A percentile compares a stretch with the other conserved stretches of the same genome.
phyloP scores from a whole-genome alignment of 2,113 vertebrate species.

The Nothocercus julius region DNA sequence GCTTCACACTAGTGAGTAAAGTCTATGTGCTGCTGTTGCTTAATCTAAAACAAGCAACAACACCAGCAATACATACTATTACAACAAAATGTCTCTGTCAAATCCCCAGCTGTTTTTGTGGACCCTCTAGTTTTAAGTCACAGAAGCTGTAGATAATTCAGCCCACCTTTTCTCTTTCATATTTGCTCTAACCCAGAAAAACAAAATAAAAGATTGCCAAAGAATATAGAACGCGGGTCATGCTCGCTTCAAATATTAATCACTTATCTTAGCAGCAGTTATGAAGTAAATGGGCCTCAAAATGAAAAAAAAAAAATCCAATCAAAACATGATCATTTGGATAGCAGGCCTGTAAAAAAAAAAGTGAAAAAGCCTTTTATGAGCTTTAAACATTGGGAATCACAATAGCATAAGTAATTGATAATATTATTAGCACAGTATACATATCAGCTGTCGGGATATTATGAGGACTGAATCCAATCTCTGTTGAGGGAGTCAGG shows the following conservation, averaged over 20 bases:
- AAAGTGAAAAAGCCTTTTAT: conserved; percentile 61
- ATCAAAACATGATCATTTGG: neutral
- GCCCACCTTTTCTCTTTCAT: no score
- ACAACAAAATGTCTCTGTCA: neutral
- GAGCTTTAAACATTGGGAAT: conserved; percentile 59
- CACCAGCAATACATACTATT: neutral
- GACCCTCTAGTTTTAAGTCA: neutral
- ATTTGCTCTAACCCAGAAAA: neutral
- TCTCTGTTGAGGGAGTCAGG: conserved; percentile 95
- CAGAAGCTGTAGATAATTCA: neutral
- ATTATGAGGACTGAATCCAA: conserved; percentile 96
- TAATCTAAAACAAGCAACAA: neutral
- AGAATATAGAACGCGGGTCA: neutral
- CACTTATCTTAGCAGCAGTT: neutral
- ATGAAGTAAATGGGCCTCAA: neutral
- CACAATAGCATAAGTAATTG: conserved; percentile 86
- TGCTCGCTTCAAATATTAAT: neutral
- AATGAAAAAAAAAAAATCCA: neutral
- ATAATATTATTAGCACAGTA: conserved; percentile 94
- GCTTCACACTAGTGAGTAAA: neutral
- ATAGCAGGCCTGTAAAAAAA: conserved; percentile 6
- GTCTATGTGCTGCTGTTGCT: neutral
- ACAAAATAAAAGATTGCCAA: neutral
- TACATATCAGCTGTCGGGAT: conserved; percentile 97
- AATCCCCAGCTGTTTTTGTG: neutral